Percentiles rank a stretch among this genome's conserved stretches.
Conservation (phyloP, 2,888 invertebrate species). For the Diloba caeruleocephala region DNA sequence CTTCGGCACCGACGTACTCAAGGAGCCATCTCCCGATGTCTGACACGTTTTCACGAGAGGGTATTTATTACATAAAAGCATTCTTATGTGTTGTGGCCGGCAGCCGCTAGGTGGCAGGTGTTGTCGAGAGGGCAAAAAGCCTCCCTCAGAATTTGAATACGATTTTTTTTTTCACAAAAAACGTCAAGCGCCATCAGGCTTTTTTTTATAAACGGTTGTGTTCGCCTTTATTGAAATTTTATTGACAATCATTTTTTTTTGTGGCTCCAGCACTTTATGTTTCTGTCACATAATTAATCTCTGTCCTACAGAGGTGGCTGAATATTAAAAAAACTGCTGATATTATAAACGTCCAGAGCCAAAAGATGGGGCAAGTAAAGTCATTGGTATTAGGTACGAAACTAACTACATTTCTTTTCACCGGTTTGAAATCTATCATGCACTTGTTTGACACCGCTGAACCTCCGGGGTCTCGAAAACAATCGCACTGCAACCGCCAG, state of each 20-base stretch:
- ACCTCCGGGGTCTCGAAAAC: too few relatives aligned
- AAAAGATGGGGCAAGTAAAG: too few relatives aligned
- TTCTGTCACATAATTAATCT: slow-evolving; percentile 51
- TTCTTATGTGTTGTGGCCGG: slow-evolving; percentile 41
- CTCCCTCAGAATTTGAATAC: slow-evolving; percentile 77
- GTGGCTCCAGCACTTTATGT: slow-evolving; percentile 35
- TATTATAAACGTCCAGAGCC: not conserved
- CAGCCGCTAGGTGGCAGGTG: slow-evolving; percentile 69
- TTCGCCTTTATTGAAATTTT: slow-evolving; percentile 58
- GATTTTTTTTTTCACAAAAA: slow-evolving; percentile 63
- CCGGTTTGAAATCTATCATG: too few relatives aligned
- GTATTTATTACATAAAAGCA: slow-evolving; percentile 37
- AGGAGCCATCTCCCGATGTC: not conserved
- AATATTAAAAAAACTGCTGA: slow-evolving; percentile 6
- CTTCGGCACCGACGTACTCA: too few relatives aligned
- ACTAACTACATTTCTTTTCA: too few relatives aligned
- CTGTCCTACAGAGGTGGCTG: slow-evolving; percentile 9
- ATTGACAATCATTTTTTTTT: slow-evolving; percentile 66
- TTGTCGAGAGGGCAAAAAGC: slow-evolving; percentile 62
- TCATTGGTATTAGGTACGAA: too few relatives aligned
- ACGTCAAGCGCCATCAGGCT: slow-evolving; percentile 53
- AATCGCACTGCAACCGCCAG: too few relatives aligned
- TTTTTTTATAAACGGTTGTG: slow-evolving; percentile 58
- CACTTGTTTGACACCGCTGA: too few relatives aligned
- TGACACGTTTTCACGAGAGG: slow-evolving; percentile 7